These are phyloP conservation scores for Aricia artaxerxes DNA, from an alignment of 2,888 invertebrate species.

Conservation along the genomic window DNA sequence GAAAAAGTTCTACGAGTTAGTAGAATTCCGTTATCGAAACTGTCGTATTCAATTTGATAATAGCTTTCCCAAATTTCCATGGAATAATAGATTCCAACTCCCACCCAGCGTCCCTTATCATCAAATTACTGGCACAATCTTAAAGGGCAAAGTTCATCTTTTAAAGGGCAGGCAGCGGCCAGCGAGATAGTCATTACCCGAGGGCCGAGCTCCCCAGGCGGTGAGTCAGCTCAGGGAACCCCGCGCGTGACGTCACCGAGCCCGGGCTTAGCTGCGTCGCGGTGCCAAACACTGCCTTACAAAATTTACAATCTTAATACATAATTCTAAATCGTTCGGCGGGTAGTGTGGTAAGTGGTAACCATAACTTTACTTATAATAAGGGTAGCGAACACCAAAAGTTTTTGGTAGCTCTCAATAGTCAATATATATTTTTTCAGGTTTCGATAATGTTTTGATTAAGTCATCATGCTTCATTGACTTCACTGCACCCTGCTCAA, in stretches of 20 bases:
- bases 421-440: too few relatives aligned
- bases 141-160: not conserved
- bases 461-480: too few relatives aligned
- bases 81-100: not conserved
- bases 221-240: slow-evolving; percentile 68
- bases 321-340: not conserved
- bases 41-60: too few relatives aligned
- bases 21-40: too few relatives aligned
- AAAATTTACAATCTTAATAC: not conserved
- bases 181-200: slow-evolving; percentile 30
- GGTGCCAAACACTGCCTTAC: not conserved
- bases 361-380: too few relatives aligned
- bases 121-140: not conserved
- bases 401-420: too few relatives aligned
- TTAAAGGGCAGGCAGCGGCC: not conserved
- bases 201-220: slow-evolving; percentile 38
- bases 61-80: too few relatives aligned
- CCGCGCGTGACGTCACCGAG: slow-evolving; percentile 60
- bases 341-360: too few relatives aligned
- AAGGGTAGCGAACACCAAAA: too few relatives aligned
- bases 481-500: too few relatives aligned
- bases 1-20: too few relatives aligned
- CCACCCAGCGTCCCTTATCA: not conserved
- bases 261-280: not conserved
- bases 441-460: too few relatives aligned